These are phyloP conservation scores for Lepilemur ruficaudatus DNA, from an alignment of 2,797 vertebrate genomes.

Conservation along the genomic window DNA sequence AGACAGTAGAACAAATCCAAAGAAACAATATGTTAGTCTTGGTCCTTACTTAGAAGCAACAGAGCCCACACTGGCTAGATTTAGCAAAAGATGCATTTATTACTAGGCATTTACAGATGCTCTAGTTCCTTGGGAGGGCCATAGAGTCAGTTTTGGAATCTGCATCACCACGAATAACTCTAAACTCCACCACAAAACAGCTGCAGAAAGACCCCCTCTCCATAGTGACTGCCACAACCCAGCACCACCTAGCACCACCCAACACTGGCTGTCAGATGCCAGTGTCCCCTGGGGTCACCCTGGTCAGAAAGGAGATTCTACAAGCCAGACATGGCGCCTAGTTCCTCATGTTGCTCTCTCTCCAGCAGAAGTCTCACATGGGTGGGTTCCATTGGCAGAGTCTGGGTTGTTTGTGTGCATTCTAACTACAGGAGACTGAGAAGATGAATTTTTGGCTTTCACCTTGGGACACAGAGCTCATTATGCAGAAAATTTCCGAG, in stretches of 20 bases:
- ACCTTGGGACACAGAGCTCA: background rate
- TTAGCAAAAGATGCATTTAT: background rate
- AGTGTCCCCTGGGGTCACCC: background rate
- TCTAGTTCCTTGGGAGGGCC: background rate
- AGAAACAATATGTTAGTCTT: background rate
- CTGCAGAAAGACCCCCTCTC: background rate
- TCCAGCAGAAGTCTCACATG: background rate
- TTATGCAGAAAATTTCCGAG: background rate
- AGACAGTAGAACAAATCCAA: background rate
- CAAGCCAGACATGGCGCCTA: too few species aligned
- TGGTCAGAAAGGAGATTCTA: background rate
- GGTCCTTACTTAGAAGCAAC: background rate
- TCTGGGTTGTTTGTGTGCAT: background rate
- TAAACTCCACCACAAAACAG: background rate
- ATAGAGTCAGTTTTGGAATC: background rate
- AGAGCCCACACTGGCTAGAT: background rate
- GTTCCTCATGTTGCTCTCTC: background rate
- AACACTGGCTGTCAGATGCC: rapidly evolving
- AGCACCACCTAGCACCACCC: too few species aligned
- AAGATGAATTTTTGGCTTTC: background rate
- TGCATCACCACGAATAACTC: background rate
- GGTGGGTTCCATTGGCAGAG: background rate
- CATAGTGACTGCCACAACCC: background rate
- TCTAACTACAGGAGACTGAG: background rate
- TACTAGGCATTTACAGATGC: background rate